Conservation (phyloP, 1,140 invertebrate species). For the Cotesia typhae region DNA sequence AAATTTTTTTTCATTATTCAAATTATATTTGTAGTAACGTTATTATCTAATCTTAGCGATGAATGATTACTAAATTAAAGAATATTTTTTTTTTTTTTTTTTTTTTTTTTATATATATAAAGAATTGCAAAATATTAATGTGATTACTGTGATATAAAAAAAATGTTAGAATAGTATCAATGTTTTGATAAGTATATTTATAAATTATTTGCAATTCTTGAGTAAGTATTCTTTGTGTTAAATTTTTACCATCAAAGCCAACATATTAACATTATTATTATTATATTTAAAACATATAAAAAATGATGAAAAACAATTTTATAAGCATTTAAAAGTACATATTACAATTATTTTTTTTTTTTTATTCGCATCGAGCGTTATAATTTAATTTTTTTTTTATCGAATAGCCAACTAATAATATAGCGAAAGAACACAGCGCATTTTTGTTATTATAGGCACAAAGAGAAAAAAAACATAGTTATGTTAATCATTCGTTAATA, state of each 20-base stretch:
- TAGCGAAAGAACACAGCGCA: conserved; percentile 23
- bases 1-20: background rate
- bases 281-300: conserved; percentile 29
- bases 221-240: conserved; percentile 11
- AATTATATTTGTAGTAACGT: no score
- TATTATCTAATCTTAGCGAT: conserved; percentile 21
- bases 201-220: conserved; percentile 14
- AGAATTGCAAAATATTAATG: conserved; percentile 11
- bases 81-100: background rate
- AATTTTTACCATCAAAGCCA: conserved; percentile 37
- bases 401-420: conserved; percentile 16
- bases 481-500: no score
- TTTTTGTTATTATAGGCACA: conserved; percentile 25
- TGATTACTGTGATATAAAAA: conserved; percentile 7
- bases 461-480: conserved; percentile 15
- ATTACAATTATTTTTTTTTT: conserved; percentile 17
- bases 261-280: conserved; percentile 38
- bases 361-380: conserved; percentile 25
- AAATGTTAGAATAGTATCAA: conserved; percentile 12
- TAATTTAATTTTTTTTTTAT: conserved; percentile 6
- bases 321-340: conserved; percentile 34
- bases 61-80: background rate
- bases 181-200: background rate
- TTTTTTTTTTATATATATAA: background rate
- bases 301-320: conserved; percentile 28